phyloP scores from a whole-genome alignment of 2,888 invertebrate species.

The Drosophila hamatofila region DNA sequence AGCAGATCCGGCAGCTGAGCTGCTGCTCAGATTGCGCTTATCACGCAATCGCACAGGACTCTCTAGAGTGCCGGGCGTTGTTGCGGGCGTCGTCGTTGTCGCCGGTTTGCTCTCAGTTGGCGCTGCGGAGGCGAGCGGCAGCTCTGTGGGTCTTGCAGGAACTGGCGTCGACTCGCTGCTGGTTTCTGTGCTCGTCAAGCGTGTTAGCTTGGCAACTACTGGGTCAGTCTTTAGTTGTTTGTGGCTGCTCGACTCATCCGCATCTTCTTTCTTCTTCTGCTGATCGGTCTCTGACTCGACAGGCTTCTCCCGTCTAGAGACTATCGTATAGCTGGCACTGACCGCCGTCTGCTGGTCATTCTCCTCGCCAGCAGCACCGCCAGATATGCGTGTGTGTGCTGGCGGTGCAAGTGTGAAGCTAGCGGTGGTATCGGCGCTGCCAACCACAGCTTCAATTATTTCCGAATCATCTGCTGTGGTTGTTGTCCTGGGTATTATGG shows the following conservation, averaged over 20 bases:
- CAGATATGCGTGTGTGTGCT: slow-evolving; percentile 23
- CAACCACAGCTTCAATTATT: slow-evolving; percentile 66
- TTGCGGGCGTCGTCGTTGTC: slow-evolving; percentile 42
- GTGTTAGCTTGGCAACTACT: slow-evolving; percentile 40
- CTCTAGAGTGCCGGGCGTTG: slow-evolving; percentile 83
- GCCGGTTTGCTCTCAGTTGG: slow-evolving; percentile 33
- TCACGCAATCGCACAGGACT: slow-evolving; percentile 83
- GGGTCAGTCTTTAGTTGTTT: slow-evolving; percentile 72
- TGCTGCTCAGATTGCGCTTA: slow-evolving; percentile 81
- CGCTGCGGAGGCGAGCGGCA: slow-evolving; percentile 39
- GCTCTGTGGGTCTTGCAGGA: slow-evolving; percentile 59
- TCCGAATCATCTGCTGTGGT: slow-evolving; percentile 71
- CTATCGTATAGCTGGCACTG: slow-evolving; percentile 81
- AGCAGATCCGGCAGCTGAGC: slow-evolving; percentile 19
- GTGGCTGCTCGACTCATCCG: slow-evolving; percentile 36
- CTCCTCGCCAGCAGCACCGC: slow-evolving; percentile 28
- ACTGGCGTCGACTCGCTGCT: slow-evolving; percentile 20
- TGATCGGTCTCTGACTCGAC: slow-evolving; percentile 28
- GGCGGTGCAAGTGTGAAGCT: slow-evolving; percentile 81
- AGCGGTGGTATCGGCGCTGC: slow-evolving; percentile 76
- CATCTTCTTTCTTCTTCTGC: slow-evolving; percentile 20
- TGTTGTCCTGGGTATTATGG: slow-evolving; percentile 85
- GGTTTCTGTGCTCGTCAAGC: slow-evolving; percentile 18
- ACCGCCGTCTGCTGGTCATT: slow-evolving; percentile 62
- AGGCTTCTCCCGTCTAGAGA: slow-evolving; percentile 72